Conservation (phyloP, 2,113 vertebrate species). For the Phaethon lepturus region DNA sequence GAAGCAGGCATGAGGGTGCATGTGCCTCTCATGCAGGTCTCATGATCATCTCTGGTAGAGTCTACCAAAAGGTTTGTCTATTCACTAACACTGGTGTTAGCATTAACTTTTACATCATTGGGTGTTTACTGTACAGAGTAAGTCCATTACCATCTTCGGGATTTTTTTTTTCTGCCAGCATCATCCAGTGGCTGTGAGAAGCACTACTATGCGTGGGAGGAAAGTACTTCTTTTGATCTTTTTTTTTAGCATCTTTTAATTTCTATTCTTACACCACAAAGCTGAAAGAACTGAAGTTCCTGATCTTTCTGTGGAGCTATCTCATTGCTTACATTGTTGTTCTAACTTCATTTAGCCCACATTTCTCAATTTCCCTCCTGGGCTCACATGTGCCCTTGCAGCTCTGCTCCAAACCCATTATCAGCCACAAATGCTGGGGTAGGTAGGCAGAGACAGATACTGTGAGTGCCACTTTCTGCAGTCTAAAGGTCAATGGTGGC, state of each 20-base stretch:
- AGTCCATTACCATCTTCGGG: background rate
- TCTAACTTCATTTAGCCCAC: background rate
- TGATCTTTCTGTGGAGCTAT: background rate
- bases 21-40: background rate
- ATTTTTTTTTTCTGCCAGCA: background rate
- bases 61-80: background rate
- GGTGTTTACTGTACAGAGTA: background rate
- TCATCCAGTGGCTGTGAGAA: background rate
- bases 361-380: background rate
- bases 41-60: background rate
- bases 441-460: background rate
- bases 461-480: background rate
- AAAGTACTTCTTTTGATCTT: slow-evolving; percentile 21
- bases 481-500: background rate
- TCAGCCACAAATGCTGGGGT: background rate
- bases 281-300: background rate
- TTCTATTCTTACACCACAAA: background rate
- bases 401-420: background rate
- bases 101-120: background rate
- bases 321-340: background rate
- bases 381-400: background rate
- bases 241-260: slow-evolving; percentile 15
- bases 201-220: background rate
- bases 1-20: background rate
- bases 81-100: background rate